Evolutionary conservation across 2,797 vertebrate species (phyloP), one percentile per base, ranked within the genome.

Genomic region (Trichosurus vulpecula): DNA sequence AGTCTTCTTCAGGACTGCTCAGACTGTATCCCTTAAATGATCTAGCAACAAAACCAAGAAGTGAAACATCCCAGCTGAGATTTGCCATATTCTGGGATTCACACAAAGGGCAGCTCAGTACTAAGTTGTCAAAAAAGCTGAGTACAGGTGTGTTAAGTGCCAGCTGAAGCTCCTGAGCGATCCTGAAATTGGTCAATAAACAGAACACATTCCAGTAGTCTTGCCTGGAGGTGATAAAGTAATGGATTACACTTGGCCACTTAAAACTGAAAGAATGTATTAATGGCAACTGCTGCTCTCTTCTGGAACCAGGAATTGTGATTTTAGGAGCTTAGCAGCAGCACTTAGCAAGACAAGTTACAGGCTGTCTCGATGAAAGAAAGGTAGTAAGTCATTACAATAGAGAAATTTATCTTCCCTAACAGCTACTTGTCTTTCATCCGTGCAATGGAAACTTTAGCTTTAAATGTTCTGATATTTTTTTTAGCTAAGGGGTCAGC

Each of bases 231-330:
- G 35, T 95, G 57, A 74, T 94, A 94, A 90, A 94, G 57, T 91
- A 93, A 91, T 93, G 90, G 92, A 90, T 95, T 74, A 55, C 66
- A 94, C 61, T 58, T 61, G 54, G 56, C 90, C 89, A 31, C 58
- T 92, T 95, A 91, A 6, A 95, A 95, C 54, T 90, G 56, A 74
- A 95, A 58, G 96, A 93, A 95, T 90, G 94, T 94, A 92, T 52
- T 93, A 90, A 94, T 92, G 91, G 90, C 54, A 91, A 55, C 29
- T 35, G 89, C 94, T 94, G 94, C 57, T 81, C 54, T 94, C 52
- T 90, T 81, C 91, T 90, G 92, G 94, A 96, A 55, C 92, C 91
- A 31, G 81, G 61, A 29, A 13, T 54, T 92, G 66, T 14, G 47
- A 29, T 87, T 81, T 81, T 81, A 81, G 41, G 74, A 81, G 66